Conservation (phyloP, 2,113 vertebrate genomes). For the Hemicordylus capensis region DNA sequence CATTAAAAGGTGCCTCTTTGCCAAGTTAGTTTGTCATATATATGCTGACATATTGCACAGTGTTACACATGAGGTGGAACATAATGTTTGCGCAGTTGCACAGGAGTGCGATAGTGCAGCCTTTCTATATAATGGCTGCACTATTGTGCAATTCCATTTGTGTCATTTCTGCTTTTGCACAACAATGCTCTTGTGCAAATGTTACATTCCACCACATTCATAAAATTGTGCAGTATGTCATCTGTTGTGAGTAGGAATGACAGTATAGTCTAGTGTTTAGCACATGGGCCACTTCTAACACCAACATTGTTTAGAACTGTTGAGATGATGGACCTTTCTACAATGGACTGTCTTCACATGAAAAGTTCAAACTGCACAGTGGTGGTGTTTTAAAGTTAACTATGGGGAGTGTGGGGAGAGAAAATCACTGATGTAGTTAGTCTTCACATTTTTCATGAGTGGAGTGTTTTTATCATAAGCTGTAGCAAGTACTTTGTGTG, state of each 20-base stretch:
- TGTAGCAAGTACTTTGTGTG: background rate
- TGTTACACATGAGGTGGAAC: too few species aligned
- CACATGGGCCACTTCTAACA: accelerated
- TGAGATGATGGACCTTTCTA: background rate
- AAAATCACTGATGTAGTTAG: slow-evolving; percentile 10
- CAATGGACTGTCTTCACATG: background rate
- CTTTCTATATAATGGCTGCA: too few species aligned
- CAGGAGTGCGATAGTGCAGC: too few species aligned
- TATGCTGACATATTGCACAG: too few species aligned
- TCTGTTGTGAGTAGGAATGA: background rate
- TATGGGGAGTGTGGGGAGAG: background rate
- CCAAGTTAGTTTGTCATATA: too few species aligned
- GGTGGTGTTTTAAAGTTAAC: background rate
- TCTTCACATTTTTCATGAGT: background rate
- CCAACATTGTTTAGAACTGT: background rate
- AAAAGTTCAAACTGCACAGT: background rate
- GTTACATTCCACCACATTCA: too few species aligned
- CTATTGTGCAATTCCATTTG: too few species aligned
- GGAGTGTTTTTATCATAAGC: background rate
- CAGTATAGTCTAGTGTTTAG: background rate
- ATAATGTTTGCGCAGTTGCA: too few species aligned
- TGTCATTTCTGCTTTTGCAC: too few species aligned
- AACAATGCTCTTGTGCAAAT: too few species aligned
- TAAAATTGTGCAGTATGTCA: too few species aligned
- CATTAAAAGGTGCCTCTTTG: too few species aligned